Conservation (phyloP, 2,888 invertebrate genomes). For the Leptodirus hochenwartii region DNA sequence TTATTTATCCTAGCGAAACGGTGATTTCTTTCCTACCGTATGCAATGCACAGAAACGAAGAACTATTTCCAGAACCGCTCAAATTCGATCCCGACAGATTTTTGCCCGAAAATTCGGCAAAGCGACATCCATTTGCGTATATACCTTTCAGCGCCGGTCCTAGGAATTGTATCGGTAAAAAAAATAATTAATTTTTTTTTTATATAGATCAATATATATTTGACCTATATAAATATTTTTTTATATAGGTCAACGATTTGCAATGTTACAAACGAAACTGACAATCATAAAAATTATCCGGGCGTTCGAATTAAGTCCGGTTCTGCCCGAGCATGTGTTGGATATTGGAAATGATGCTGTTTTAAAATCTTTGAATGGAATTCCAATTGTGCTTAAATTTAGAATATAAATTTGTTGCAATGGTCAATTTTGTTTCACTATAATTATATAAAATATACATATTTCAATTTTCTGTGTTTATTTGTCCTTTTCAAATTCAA, state of each 20-base stretch:
- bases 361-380: slow-evolving; percentile 6
- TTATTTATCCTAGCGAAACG: slow-evolving; percentile 27
- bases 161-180: slow-evolving; percentile 25
- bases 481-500: too few relatives aligned
- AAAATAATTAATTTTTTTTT: slow-evolving; percentile 4
- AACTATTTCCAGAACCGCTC: slow-evolving; percentile 29
- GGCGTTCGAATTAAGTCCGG: slow-evolving; percentile 12
- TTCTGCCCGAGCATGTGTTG: slow-evolving; percentile 11
- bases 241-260: slow-evolving; percentile 13
- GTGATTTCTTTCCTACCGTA: slow-evolving; percentile 26
- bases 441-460: too few relatives aligned
- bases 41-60: slow-evolving; percentile 29
- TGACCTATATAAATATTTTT: background rate
- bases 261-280: slow-evolving; percentile 11
- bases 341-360: slow-evolving; percentile 8
- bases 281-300: slow-evolving; percentile 12
- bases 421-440: too few relatives aligned
- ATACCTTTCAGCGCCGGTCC: slow-evolving; percentile 30
- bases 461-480: too few relatives aligned
- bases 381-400: slow-evolving; percentile 2
- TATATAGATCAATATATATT: background rate
- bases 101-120: slow-evolving; percentile 21
- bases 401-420: slow-evolving; percentile 1
- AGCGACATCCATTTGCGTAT: slow-evolving; percentile 27
- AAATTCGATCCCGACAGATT: slow-evolving; percentile 29